Base-by-base conservation (phyloP, 2,888 invertebrate species). In the Eupithecia exiguata region DNA sequence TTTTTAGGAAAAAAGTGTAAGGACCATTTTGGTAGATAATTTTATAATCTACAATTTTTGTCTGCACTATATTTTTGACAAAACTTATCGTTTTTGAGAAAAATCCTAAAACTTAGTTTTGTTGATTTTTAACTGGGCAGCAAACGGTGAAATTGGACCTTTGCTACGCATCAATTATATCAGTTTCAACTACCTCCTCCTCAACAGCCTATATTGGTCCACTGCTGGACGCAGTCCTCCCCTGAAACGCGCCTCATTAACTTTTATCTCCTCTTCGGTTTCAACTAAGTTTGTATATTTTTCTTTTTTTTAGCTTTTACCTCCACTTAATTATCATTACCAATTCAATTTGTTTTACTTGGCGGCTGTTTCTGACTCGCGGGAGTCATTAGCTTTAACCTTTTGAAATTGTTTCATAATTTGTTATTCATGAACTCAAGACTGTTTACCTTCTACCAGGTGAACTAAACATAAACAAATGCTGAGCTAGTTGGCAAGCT, bases 391-490 rank as follows among this genome's bases (percentile, higher is more conserved):
- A 25, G 58, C 58, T 58, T 58, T 25, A 58, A 58, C 58, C 58
- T 58, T 58, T 58, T 58, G 25, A 14, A 58, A 58, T 58, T 58
- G 58, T 25, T 58, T 58, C 58, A 58, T 25, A 25, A 58, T 58
- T 58, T 58, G 21, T 58, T 58, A 25, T 25, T 58, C 58, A 58
- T 58, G 58, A 58, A 58, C 58, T 58, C 58, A 25, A 58, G 58
- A 5, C 58, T 58, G 21, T 58, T 58, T 25, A 25, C 25, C 9
- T 21, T 58, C 25, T 21, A 14, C 21, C 25, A 25, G 21, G 21
- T 58, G 25, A 53, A 53, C 9, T 53, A 53, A 53, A n/a, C n/a
- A n/a, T n/a, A n/a, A 25, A 25, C 5, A 5, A 25, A 25, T 58
- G 58, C 25, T 12, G 9, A 58, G 25, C 21, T 58, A 25, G 14